Base-by-base conservation (phyloP, 2,888 invertebrate species). In the Mythimna lalbum region DNA sequence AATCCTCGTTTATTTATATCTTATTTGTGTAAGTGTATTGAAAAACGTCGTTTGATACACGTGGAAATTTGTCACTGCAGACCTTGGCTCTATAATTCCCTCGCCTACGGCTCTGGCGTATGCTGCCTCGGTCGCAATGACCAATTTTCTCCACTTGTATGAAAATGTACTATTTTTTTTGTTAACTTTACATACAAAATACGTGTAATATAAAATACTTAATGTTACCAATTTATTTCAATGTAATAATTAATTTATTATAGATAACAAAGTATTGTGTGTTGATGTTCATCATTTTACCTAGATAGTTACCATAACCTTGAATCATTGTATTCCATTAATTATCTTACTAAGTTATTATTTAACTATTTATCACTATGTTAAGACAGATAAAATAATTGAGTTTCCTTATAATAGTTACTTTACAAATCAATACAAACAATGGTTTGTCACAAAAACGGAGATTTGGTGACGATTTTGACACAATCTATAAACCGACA, bases 321-420 rank as follows among this genome's bases (percentile, higher is more conserved):
- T 47, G 17, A 50, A 27, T 47, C 63, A 47, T 71, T 61, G 31
- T 52, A 71, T 71, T 61, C 21, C 3, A 61, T 53, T 27, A 0
- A 17, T 76, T 27, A 23, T 57, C 53, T 53, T 69, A 43, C 17
- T 23, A 53, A 57, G 57, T 53, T 57, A 78, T 64, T 59, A 33
- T 57, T 39, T 72, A 47, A n/a, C 4, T 49, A 56, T 71, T 64
- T 72, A 78, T 62, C 47, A 31, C 6, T 63, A n/a, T 10, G 12
- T 12, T 31, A 33, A 17, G n/a, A n/a, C n/a, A 47, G 21, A 27
- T 60, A 19, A 9, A 59, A 39, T 69, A 27, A 69, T 33, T 2
- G 4, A 43, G 5, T 49, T 59, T 55, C 60, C 17, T 21, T 23
- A 14, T 33, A 52, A n/a, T 9, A 21, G 6, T 23, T 31, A 14